Evolutionary conservation across 1,140 invertebrate species (phyloP).

Genomic region (Druon quercuslanigerum): DNA sequence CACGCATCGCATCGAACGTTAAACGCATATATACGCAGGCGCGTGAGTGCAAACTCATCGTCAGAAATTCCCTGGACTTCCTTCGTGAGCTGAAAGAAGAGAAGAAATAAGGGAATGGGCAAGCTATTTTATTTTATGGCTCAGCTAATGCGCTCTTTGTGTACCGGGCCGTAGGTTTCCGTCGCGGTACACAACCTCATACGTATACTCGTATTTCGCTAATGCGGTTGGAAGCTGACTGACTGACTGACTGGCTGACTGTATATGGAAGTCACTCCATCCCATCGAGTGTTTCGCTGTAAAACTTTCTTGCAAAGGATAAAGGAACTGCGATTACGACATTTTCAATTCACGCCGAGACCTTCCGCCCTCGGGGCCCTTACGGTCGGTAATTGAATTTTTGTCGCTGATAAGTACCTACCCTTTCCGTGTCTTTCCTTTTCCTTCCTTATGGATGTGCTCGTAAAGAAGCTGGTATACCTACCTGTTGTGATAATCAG

Average conservation of each 20-base stretch:
- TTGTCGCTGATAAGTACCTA: slow-evolving; percentile 15
- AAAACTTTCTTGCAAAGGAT: slow-evolving; percentile 9
- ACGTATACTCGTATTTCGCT: slow-evolving; percentile 58
- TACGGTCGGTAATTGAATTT: slow-evolving; percentile 34
- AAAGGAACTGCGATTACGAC: background rate
- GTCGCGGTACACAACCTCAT: slow-evolving; percentile 64
- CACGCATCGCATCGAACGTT: slow-evolving; percentile 34
- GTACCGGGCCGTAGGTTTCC: slow-evolving; percentile 71
- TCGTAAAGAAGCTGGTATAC: background rate
- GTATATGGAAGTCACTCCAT: slow-evolving; percentile 4
- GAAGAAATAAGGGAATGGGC: slow-evolving; percentile 54
- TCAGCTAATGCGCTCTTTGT: slow-evolving; percentile 75
- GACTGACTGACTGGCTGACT: background rate
- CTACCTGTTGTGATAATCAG: background rate
- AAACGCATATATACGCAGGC: slow-evolving; percentile 36
- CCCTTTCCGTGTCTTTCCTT: background rate
- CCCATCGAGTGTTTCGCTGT: background rate
- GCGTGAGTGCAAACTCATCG: slow-evolving; percentile 40
- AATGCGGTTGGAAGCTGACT: slow-evolving; percentile 48
- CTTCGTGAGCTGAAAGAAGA: slow-evolving; percentile 37
- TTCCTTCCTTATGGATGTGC: background rate
- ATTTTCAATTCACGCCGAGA: slow-evolving; percentile 17
- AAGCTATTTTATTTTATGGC: slow-evolving; percentile 74
- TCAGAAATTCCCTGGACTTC: slow-evolving; percentile 42
- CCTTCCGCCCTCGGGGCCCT: background rate